Conservation (phyloP, 2,888 invertebrate genomes). For the Sarcophaga subvicina region DNA sequence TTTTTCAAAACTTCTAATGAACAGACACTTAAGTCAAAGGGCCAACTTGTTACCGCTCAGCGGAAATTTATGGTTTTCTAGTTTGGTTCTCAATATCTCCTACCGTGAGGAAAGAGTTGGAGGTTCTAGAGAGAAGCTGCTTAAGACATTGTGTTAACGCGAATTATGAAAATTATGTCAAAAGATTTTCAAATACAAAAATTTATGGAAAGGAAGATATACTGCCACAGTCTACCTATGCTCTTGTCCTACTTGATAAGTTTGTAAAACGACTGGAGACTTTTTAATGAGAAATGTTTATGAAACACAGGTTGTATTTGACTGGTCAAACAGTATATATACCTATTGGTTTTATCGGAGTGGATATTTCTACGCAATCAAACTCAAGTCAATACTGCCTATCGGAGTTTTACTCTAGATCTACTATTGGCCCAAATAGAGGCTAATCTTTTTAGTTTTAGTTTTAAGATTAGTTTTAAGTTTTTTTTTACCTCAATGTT, state of each 20-base stretch:
- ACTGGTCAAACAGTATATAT: slow-evolving; percentile 11
- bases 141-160: neutral
- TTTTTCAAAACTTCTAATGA: no score
- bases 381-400: neutral
- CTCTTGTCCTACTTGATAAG: neutral
- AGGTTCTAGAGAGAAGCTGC: no score
- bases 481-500: slow-evolving; percentile 1
- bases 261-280: neutral
- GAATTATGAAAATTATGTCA: neutral
- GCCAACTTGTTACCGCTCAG: no score
- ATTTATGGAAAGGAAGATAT: neutral
- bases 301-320: neutral
- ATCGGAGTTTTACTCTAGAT: neutral
- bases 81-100: no score
- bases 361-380: neutral
- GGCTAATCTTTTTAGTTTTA: slow-evolving; percentile 9
- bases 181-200: neutral
- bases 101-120: no score
- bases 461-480: neutral
- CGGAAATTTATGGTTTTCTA: no score
- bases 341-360: neutral
- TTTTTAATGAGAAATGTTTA: neutral
- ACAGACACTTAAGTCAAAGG: no score
- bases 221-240: neutral
- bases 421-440: neutral